Base-by-base conservation (phyloP, 2,797 vertebrate genomes). In the Cirrhinus mrigala region DNA sequence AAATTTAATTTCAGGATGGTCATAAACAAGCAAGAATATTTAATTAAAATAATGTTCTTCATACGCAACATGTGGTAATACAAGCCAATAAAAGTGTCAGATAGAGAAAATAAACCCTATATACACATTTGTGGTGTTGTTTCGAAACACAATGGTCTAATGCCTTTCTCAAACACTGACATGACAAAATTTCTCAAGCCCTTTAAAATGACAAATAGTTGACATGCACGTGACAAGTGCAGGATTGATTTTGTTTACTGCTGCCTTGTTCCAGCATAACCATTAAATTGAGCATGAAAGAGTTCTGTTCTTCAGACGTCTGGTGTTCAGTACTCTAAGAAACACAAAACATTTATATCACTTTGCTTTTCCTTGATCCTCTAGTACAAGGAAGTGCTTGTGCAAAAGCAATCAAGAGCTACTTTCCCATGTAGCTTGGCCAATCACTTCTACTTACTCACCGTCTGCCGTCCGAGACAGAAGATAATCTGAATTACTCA, bases 401-500 rank as follows among this genome's bases (percentile, higher is more conserved):
- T 4, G 16, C 77, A 27, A 20, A 29, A 64, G 48, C 58, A 64
- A 78, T 8, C 4, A 44, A 46, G 15, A 79, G 16, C 5, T 50
- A 33, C 48, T 75, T 66, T 52, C 29, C 46, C 27, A 66, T 27
- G 15, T 11, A 10, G 4, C 10, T 16, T 33, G 24, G 27, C 9
- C 60, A 77, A 2, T 54, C 33, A 44, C 3, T 10, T 56, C 3
- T 58, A 60, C 20, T 78, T 60, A 70, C 24, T 84, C 83, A 60
- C 58, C 66, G 27, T 37, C 82, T 76, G 71, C 37, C 48, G 24
- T 7, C 52, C 71, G 52, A 29, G 74, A 78, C 29, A 48, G 9
- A 78, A 60, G 24, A 46, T 29, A 62, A 50, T 56, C 62, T 46
- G 75, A 70, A 48, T 84, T 79, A 84, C 18, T 84, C 83, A 79